phyloP scores from a whole-genome alignment of 2,888 invertebrate genomes.

The Acleris cristana region DNA sequence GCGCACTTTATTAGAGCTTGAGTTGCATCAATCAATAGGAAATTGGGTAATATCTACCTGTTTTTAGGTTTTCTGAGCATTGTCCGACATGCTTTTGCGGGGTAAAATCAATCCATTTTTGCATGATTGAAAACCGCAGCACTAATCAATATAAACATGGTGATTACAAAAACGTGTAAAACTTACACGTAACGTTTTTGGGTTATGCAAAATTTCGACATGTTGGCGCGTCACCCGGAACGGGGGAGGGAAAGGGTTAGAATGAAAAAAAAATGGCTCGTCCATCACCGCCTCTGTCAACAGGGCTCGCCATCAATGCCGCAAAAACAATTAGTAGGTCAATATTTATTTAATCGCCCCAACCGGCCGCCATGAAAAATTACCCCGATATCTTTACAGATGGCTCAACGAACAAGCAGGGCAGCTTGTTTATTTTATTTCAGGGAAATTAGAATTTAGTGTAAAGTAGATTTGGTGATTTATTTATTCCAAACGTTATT shows the following conservation, averaged over 20 bases:
- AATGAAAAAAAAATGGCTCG: slow-evolving; percentile 70
- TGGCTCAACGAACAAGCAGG: background rate
- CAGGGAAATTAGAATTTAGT: background rate
- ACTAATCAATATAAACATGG: background rate
- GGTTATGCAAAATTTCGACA: slow-evolving; percentile 43
- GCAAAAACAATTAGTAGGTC: slow-evolving; percentile 81
- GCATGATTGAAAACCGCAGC: too few species aligned
- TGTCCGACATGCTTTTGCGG: too few species aligned
- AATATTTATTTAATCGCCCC: slow-evolving; percentile 79
- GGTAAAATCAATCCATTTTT: too few species aligned
- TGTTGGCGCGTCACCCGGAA: slow-evolving; percentile 59
- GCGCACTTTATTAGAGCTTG: too few species aligned
- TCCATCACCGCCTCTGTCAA: slow-evolving; percentile 79
- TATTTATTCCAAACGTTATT: too few species aligned
- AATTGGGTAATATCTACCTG: too few species aligned
- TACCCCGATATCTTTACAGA: slow-evolving; percentile 51
- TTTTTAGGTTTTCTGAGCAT: too few species aligned
- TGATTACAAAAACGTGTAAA: slow-evolving; percentile 23
- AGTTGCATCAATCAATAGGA: too few species aligned
- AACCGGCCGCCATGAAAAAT: slow-evolving; percentile 65
- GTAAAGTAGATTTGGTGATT: background rate
- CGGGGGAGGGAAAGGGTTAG: slow-evolving; percentile 60
- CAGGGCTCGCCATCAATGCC: slow-evolving; percentile 71
- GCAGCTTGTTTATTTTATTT: background rate
- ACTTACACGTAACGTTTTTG: slow-evolving; percentile 28